Conservation (phyloP, 2,797 vertebrate species). For the Brotogeris chrysoptera region DNA sequence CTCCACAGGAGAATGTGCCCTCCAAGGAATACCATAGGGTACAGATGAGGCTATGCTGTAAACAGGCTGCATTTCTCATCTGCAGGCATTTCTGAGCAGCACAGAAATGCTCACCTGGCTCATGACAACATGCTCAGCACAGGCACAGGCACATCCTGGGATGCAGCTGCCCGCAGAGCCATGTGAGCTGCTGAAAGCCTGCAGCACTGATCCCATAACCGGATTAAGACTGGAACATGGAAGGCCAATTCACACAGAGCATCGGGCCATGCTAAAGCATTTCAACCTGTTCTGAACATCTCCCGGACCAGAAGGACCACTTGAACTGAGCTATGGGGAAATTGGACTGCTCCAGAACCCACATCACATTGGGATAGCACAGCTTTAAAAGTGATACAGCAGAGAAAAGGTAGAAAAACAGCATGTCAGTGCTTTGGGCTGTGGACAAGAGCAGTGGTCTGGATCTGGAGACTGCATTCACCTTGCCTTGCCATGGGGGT, state of each 20-base stretch:
- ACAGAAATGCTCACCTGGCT: neutral
- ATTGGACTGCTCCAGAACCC: neutral
- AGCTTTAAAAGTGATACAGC: neutral
- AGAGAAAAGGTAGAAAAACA: neutral
- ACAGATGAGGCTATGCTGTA: neutral
- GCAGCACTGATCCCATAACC: neutral
- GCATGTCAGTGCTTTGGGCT: neutral
- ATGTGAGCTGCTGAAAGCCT: neutral
- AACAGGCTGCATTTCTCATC: neutral
- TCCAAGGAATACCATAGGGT: fast-evolving
- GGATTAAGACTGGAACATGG: neutral
- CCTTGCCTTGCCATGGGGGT: neutral
- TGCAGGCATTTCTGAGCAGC: neutral
- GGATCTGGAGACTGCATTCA: neutral
- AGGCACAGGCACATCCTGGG: fast-evolving
- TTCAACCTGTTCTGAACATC: neutral
- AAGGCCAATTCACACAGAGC: neutral
- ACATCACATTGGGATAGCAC: neutral
- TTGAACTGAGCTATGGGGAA: neutral
- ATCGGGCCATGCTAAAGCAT: neutral
- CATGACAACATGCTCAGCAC: neutral
- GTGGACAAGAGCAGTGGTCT: neutral
- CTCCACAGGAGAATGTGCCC: fast-evolving
- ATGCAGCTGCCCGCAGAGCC: neutral
- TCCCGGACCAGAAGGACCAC: neutral